Conservation (phyloP, 1,140 invertebrate species). For the Caerostris darwini region DNA sequence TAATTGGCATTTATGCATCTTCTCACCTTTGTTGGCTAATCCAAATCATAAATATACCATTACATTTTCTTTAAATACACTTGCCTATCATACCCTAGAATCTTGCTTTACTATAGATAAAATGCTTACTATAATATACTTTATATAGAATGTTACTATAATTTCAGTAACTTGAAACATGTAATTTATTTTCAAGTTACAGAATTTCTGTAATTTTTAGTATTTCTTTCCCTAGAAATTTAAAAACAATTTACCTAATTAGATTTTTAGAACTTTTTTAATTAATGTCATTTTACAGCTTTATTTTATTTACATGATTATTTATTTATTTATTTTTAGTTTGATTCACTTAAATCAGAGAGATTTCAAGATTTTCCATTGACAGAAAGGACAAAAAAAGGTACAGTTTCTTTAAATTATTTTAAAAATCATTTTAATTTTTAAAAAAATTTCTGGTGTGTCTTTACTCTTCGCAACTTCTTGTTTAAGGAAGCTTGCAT, state of each 20-base stretch:
- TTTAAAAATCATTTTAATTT: background rate
- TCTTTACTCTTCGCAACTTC: background rate
- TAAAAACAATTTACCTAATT: background rate
- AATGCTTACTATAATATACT: too few species aligned
- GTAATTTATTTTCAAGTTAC: background rate
- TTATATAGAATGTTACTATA: too few species aligned
- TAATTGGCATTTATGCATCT: too few species aligned
- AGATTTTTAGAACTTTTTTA: background rate
- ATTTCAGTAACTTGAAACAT: background rate
- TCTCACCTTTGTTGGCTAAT: too few species aligned
- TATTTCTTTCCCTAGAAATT: background rate
- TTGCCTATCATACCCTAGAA: too few species aligned
- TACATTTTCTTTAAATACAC: too few species aligned
- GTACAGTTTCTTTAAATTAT: background rate
- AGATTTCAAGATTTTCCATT: slow-evolving; percentile 76
- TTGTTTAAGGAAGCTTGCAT: background rate
- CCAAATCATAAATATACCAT: too few species aligned
- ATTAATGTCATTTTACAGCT: background rate
- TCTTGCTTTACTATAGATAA: too few species aligned
- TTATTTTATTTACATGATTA: background rate
- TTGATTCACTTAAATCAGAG: slow-evolving; percentile 19
- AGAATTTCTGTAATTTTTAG: background rate
- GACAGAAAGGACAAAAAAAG: slow-evolving; percentile 75
- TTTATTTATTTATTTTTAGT: slow-evolving; percentile 26
- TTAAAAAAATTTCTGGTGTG: background rate